These are phyloP conservation scores for Lamellibrachia luymesi DNA, from an alignment of 1,140 invertebrate genomes.

Conservation along the genomic window DNA sequence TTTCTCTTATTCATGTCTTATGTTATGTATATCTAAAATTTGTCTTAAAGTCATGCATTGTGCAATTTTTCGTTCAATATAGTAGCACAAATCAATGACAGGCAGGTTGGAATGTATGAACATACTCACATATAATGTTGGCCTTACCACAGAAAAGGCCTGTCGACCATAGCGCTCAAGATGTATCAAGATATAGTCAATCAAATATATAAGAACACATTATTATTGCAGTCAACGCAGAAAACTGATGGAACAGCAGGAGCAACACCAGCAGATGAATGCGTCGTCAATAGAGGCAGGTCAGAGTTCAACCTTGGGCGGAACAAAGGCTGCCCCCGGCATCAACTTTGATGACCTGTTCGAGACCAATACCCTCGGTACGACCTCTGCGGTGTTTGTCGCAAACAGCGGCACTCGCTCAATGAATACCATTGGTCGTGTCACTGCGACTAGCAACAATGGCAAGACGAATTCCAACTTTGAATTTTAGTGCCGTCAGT, in stretches of 20 bases:
- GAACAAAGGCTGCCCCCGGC: neutral
- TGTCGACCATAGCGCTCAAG: too few relatives aligned
- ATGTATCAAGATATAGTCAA: too few relatives aligned
- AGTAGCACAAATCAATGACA: too few relatives aligned
- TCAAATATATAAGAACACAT: too few relatives aligned
- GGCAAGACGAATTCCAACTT: neutral
- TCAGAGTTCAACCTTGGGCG: neutral
- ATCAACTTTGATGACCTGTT: neutral
- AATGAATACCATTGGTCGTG: neutral
- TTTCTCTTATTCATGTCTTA: too few relatives aligned
- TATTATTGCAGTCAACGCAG: neutral
- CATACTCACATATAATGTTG: too few relatives aligned
- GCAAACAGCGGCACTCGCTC: neutral
- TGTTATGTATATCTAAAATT: too few relatives aligned
- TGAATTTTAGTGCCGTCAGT: neutral
- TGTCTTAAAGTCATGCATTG: too few relatives aligned
- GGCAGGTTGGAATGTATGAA: too few relatives aligned
- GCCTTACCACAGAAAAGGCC: too few relatives aligned
- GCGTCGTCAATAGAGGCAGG: neutral
- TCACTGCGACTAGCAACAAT: neutral
- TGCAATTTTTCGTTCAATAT: too few relatives aligned
- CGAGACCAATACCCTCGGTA: neutral
- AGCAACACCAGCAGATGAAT: neutral
- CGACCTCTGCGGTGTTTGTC: neutral
- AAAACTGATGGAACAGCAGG: neutral